These are phyloP conservation scores for Eutolmus rufibarbis DNA, from an alignment of 2,888 invertebrate species.

Conservation along the genomic window DNA sequence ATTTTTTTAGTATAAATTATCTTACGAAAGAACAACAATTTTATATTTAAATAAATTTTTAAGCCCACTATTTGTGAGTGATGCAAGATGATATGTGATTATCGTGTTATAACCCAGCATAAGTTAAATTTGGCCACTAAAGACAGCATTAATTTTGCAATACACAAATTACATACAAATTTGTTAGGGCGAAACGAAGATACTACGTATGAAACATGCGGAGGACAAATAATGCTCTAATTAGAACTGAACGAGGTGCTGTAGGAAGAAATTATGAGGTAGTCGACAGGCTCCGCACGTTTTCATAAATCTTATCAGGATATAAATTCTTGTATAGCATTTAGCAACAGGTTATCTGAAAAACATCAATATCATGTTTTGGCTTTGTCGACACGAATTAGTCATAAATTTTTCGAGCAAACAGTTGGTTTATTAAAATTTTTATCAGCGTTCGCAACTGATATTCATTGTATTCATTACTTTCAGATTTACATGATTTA, in stretches of 20 bases:
- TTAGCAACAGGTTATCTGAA: background rate
- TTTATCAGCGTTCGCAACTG: no score
- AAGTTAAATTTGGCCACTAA: background rate
- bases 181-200: background rate
- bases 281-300: background rate
- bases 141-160: background rate
- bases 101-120: background rate
- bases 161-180: background rate
- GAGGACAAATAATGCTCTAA: no score
- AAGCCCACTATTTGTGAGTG: background rate
- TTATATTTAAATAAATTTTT: background rate
- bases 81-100: background rate
- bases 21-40: background rate
- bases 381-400: no score
- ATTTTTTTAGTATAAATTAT: background rate
- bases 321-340: background rate
- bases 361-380: no score
- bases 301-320: background rate
- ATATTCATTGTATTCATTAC: no score
- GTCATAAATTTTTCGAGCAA: no score
- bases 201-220: background rate
- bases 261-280: background rate
- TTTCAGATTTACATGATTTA: no score
- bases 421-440: no score
- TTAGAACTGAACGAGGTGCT: background rate